These are phyloP conservation scores for Pantherophis alleghaniensis DNA, from an alignment of 2,797 vertebrate species.

Conservation along the genomic window DNA sequence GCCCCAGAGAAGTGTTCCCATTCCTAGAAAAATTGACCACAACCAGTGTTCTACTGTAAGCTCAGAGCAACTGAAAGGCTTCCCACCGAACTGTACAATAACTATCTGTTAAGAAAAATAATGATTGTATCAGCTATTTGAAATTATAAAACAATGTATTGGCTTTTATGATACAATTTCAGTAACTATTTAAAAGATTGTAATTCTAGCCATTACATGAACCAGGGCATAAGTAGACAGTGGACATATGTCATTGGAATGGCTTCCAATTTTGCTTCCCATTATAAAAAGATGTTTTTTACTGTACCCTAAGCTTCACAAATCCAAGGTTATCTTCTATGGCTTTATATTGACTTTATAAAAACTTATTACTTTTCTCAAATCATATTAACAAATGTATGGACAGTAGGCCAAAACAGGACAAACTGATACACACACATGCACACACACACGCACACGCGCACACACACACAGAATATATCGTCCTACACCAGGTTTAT, in stretches of 20 bases:
- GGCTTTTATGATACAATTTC: constrained; percentile 70
- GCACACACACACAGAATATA: neutral
- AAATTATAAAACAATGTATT: constrained; percentile 69
- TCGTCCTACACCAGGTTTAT: neutral
- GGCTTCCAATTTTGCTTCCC: neutral
- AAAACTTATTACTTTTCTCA: neutral
- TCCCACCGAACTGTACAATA: constrained; percentile 83
- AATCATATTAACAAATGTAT: neutral
- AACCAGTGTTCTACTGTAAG: constrained; percentile 80
- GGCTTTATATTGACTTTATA: neutral
- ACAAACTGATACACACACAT: neutral
- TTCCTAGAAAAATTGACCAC: constrained; percentile 83
- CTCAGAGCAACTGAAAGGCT: constrained; percentile 82
- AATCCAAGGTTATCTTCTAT: neutral
- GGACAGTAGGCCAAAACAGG: neutral
- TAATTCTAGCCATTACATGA: neutral
- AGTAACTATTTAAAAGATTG: neutral
- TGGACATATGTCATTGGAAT: neutral
- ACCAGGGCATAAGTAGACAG: neutral
- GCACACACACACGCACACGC: too few relatives aligned
- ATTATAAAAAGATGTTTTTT: neutral
- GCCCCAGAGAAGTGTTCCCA: constrained; percentile 95
- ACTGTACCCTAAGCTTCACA: neutral
- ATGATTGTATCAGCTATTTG: constrained; percentile 13
- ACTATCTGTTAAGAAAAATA: constrained; percentile 72